These are phyloP conservation scores for Craterocephalus amniculus DNA, from an alignment of 2,797 vertebrate genomes.

Conservation along the genomic window DNA sequence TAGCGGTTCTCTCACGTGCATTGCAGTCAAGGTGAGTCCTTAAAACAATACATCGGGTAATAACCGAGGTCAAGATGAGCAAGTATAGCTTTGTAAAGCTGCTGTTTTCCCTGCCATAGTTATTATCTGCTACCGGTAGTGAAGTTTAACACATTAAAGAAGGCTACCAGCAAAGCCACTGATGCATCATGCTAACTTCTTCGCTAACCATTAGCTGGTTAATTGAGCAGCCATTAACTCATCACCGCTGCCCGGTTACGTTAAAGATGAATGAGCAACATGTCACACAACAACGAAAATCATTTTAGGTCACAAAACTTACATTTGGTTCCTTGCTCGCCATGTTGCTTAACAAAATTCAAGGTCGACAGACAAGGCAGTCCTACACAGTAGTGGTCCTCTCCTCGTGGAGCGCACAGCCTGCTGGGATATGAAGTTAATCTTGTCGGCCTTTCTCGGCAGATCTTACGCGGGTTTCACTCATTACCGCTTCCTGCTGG, in stretches of 20 bases:
- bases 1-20: not conserved
- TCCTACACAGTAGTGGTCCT: not conserved
- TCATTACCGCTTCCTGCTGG: not conserved
- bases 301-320: constrained; percentile 25
- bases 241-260: not conserved
- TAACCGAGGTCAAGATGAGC: not conserved
- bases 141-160: not conserved
- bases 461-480: not conserved
- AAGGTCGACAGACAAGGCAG: constrained; percentile 52
- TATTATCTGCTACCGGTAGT: not conserved
- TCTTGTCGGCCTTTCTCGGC: not conserved
- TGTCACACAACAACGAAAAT: not conserved
- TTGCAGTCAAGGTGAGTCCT: not conserved
- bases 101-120: not conserved
- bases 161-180: not conserved
- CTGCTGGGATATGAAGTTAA: constrained; percentile 47
- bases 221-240: not conserved
- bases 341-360: constrained; percentile 51
- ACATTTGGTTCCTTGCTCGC: constrained; percentile 66
- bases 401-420: constrained; percentile 18
- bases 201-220: not conserved
- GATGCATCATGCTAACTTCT: not conserved
- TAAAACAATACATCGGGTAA: not conserved
- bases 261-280: not conserved
- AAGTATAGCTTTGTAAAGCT: not conserved